Evolutionary conservation across 2,113 vertebrate species (phyloP).

Genomic region (Melanostigma gelatinosum): DNA sequence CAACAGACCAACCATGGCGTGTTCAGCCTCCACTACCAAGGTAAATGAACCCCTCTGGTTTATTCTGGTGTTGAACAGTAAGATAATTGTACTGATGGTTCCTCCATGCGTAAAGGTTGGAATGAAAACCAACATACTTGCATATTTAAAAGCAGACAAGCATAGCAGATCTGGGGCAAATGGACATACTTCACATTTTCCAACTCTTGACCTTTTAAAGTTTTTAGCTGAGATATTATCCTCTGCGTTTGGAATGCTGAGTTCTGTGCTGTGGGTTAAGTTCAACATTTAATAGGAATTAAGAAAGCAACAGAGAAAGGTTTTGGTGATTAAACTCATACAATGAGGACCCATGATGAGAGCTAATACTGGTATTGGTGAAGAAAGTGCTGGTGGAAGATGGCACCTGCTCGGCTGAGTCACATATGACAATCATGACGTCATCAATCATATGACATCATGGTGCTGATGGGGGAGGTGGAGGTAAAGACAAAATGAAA

Average conservation of each 20-base stretch:
- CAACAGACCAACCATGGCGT: constrained; percentile 84
- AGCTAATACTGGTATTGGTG: background rate
- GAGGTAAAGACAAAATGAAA: background rate
- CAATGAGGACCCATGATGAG: constrained; percentile 4
- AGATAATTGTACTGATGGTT: background rate
- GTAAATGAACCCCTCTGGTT: constrained; percentile 65
- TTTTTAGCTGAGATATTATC: background rate
- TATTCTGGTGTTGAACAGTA: background rate
- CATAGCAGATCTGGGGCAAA: background rate
- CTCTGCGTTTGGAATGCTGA: background rate
- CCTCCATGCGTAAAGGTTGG: background rate
- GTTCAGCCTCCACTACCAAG: constrained; percentile 93
- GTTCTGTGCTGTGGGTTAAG: background rate
- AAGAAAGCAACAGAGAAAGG: background rate
- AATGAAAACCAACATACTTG: background rate
- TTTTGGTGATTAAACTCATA: background rate
- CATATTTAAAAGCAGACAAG: background rate
- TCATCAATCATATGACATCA: no score
- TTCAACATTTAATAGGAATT: background rate
- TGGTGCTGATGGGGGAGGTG: background rate
- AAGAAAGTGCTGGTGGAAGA: background rate
- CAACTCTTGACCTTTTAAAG: background rate
- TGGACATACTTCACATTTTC: background rate
- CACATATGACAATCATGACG: background rate
- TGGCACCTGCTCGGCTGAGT: background rate